Base-by-base conservation (phyloP, 2,888 invertebrate species). In the Euplagia quadripunctaria region DNA sequence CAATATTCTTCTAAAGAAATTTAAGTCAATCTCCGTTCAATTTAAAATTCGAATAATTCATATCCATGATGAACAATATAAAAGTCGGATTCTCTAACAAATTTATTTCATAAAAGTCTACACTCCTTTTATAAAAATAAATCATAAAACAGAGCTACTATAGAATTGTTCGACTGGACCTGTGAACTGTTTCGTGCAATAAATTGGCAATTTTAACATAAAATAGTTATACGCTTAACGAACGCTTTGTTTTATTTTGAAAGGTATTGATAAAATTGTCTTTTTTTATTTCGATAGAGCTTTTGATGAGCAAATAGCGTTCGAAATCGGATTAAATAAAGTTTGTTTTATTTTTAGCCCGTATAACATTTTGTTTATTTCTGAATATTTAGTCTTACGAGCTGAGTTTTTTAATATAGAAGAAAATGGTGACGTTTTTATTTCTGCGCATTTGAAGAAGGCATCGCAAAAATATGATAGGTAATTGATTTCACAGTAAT, bases 291-390 rank as follows among this genome's bases (percentile, higher is more conserved):
- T 71, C 51, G n/a, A 71, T 12, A 46, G 46, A 55, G 42, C 31
- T 46, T 71, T 71, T 71, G 66, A 71, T 66, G 66, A 66, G 66
- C 66, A 12, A 31, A 31, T 65, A 46, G 16, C 41, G 14, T 63
- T 16, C 16, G 4, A 12, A 12, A 41, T 41, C 41, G 31, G 63
- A 41, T 63, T 63, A 41, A 61, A 61, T 61, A 61, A 14, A 41
- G 31, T 63, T 16, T 41, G 11, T 63, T 63, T 41, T 63, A 63
- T 41, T 41, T 63, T 14, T 41, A 61, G 61, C 12, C 12, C 20
- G 9, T 11, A 41, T 63, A n/a, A 20, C 8, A 46, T 66, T 52
- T 16, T 63, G 41, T 0, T 41, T 41, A 41, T 41, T 31, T 55
- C 55, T 20, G n/a, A 20, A n/a, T 11, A 55, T 55, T n/a, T 2